Conservation (phyloP, 1,140 invertebrate species). For the Nymphalis io region DNA sequence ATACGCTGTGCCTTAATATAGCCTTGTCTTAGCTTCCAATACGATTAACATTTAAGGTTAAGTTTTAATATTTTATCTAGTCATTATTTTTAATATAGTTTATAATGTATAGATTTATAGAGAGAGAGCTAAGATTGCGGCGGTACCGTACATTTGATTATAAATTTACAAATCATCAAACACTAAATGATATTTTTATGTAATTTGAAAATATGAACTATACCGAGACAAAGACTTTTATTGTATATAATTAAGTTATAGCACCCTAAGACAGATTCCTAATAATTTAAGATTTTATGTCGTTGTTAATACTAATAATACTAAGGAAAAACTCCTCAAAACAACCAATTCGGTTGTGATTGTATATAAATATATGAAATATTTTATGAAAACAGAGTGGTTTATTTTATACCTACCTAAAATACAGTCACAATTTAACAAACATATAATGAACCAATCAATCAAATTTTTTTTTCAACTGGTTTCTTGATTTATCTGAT, state of each 20-base stretch:
- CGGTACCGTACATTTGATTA: conserved; percentile 1
- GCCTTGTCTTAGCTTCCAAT: conserved; percentile 69
- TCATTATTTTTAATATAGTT: conserved; percentile 67
- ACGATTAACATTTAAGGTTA: conserved; percentile 54
- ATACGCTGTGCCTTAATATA: conserved; percentile 73
- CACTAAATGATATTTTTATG: not conserved
- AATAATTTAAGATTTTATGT: conserved; percentile 69
- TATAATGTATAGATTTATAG: conserved; percentile 43
- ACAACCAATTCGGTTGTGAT: conserved; percentile 53
- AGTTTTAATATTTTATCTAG: conserved; percentile 73
- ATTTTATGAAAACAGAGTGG: conserved; percentile 18
- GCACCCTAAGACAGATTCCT: conserved; percentile 76
- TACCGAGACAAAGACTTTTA: conserved; percentile 73
- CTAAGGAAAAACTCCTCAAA: conserved; percentile 47
- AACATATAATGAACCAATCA: not conserved
- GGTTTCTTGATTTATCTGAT: no score
- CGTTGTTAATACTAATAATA: conserved; percentile 51
- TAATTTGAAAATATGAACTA: conserved; percentile 21
- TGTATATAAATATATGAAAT: conserved; percentile 59
- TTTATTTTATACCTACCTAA: conserved; percentile 8
- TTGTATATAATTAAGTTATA: conserved; percentile 63
- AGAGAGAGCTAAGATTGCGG: conserved; percentile 30
- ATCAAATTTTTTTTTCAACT: no score
- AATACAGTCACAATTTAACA: not conserved
- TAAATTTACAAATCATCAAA: not conserved